A percentile compares a stretch with the other conserved stretches of the same genome.
Evolutionary conservation across 2,113 vertebrate species (phyloP).

Genomic region (Antigone vipio): DNA sequence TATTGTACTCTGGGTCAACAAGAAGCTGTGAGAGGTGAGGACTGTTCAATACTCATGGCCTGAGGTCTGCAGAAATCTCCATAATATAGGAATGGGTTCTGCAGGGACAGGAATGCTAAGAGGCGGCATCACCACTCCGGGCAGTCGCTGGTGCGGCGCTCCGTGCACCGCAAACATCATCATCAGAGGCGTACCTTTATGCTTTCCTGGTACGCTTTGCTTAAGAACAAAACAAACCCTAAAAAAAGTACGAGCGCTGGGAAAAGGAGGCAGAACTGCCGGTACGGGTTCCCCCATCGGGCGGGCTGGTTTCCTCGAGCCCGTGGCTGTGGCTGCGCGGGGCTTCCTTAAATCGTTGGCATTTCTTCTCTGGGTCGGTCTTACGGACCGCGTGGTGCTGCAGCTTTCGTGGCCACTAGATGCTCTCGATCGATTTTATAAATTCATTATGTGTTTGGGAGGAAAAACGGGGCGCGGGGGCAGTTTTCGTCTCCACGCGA

Average conservation of each 20-base stretch:
- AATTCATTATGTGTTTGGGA: background rate
- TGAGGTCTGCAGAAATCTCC: slow-evolving; percentile 78
- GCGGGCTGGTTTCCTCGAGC: background rate
- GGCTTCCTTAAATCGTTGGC: background rate
- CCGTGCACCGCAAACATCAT: slow-evolving; percentile 16
- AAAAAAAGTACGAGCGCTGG: background rate
- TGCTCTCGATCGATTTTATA: background rate
- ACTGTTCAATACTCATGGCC: slow-evolving; percentile 78
- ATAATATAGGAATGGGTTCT: slow-evolving; percentile 72
- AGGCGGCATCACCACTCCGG: slow-evolving; percentile 38
- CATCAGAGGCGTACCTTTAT: background rate
- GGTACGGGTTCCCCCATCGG: fast-evolving
- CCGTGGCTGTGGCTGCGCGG: fast-evolving
- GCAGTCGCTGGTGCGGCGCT: slow-evolving; percentile 36
- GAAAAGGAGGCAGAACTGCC: background rate
- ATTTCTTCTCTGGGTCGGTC: background rate
- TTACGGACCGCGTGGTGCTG: fast-evolving
- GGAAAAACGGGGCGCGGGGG: fast-evolving
- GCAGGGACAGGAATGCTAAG: slow-evolving; percentile 67
- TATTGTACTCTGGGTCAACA: slow-evolving; percentile 75
- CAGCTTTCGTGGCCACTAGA: background rate
- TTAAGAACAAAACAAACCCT: background rate
- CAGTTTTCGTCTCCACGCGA: background rate
- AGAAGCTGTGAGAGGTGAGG: slow-evolving; percentile 74
- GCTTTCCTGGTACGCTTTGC: background rate